phyloP scores from a whole-genome alignment of 2,113 vertebrate species.

The Melospiza melodia region DNA sequence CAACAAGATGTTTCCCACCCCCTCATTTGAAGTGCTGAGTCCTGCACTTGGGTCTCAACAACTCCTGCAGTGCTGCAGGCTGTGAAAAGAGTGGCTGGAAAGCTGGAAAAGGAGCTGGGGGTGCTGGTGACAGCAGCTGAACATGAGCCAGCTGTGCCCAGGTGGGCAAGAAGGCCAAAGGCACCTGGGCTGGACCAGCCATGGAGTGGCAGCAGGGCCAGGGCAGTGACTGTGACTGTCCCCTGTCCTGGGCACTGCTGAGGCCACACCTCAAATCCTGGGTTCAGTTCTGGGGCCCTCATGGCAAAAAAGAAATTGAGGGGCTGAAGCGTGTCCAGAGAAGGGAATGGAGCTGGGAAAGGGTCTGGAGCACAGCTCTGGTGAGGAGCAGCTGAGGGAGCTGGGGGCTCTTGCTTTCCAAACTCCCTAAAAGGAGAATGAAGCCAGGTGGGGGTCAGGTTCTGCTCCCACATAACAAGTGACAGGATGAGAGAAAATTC shows the following conservation, averaged over 20 bases:
- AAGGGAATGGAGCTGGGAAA: neutral
- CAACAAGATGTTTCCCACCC: neutral
- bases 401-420: neutral
- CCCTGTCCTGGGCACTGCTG: neutral
- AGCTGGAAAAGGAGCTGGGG: neutral
- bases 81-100: neutral
- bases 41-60: neutral
- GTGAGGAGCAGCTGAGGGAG: neutral
- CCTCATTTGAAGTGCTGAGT: neutral
- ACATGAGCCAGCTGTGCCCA: neutral
- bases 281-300: neutral
- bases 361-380: neutral
- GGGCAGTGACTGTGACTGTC: neutral
- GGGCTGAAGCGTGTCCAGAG: neutral
- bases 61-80: neutral
- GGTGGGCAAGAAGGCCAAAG: neutral
- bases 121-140: neutral
- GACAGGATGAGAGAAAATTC: neutral
- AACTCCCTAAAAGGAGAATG: neutral
- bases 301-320: neutral
- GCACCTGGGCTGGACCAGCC: rapidly evolving
- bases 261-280: neutral
- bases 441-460: neutral
- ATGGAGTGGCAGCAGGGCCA: neutral
- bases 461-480: neutral